Conservation (phyloP, 2,888 invertebrate genomes). For the Hypolimnas misippus region DNA sequence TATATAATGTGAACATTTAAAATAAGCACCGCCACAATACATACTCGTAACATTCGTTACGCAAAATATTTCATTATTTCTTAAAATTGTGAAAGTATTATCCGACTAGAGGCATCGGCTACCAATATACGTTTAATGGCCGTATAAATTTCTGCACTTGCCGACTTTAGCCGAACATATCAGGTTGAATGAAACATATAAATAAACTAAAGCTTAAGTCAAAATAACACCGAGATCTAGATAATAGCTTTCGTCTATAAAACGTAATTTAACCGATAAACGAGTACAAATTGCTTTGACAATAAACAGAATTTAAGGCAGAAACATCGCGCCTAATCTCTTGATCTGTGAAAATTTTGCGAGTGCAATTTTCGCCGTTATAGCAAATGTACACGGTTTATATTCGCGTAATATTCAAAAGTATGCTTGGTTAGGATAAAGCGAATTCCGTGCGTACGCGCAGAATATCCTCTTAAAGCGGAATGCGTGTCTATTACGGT, state of each 20-base stretch:
- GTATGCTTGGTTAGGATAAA: slow-evolving; percentile 45
- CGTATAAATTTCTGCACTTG: slow-evolving; percentile 11
- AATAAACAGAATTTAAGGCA: slow-evolving; percentile 38
- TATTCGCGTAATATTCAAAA: slow-evolving; percentile 12
- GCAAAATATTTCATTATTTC: slow-evolving; percentile 12
- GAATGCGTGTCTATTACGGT: slow-evolving; percentile 67
- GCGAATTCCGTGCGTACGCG: slow-evolving; percentile 53
- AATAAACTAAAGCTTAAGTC: slow-evolving; percentile 20
- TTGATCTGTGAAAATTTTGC: slow-evolving; percentile 1
- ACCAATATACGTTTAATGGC: neutral
- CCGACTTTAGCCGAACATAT: neutral
- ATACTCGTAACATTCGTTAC: slow-evolving; percentile 1
- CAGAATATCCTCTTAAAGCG: slow-evolving; percentile 57
- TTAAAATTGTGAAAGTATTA: slow-evolving; percentile 12
- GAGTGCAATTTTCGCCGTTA: slow-evolving; percentile 9
- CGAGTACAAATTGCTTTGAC: slow-evolving; percentile 42
- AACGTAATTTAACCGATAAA: slow-evolving; percentile 38
- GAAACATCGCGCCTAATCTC: slow-evolving; percentile 23
- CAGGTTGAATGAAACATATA: slow-evolving; percentile 14
- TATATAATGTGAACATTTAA: slow-evolving; percentile 6
- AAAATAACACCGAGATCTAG: slow-evolving; percentile 21
- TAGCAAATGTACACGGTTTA: neutral
- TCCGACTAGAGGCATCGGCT: neutral
- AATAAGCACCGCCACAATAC: slow-evolving; percentile 3
- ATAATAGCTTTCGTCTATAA: slow-evolving; percentile 27